Base-by-base conservation (phyloP, 1,140 invertebrate species). In the Cyclargus thomasi region DNA sequence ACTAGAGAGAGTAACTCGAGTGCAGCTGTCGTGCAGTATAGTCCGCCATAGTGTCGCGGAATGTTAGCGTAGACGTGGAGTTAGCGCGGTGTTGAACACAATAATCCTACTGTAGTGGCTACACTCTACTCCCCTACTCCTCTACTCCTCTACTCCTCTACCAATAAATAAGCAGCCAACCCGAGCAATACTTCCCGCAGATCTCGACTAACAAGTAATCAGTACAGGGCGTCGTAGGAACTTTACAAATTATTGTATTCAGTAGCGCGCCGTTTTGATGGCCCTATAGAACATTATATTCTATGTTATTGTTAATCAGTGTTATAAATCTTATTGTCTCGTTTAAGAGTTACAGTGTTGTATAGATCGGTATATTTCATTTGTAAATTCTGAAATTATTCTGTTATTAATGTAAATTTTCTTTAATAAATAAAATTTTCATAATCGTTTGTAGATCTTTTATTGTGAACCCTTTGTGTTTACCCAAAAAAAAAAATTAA, bases 371-470 rank as follows among this genome's bases (percentile, higher is more conserved):
- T 87, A 86, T 76, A 74, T 83, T 88, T 88, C 63, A 87, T 88
- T 90, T 90, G 78, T 87, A 85, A 86, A 84, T 85, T 86, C 85
- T 82, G 79, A 87, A 68, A 85, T 87, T 85, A 86, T 90, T 88
- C 78, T 88, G 84, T 90, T 88, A 85, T 85, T 81, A 82, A 81
- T 84, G 83, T 88, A 88, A 86, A 86, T 75, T 90, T 88, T 86
- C 85, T 90, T 90, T 72, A 84, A 86, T 86, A 86, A 90, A 88
- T 88, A 88, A 86, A 87, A 85, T 88, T 90, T 88, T 88, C 88
- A 86, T 88, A 88, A 87, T 88, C 88, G 86, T 90, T 90, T 79
- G 81, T 76, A 64, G 47, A 62, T 62, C 73, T 89, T 87, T 88
- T 81, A 88, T 83, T 75, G 1, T 29, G 2, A 35, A 53, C 21